A percentile compares a stretch with the other conserved stretches of the same genome.
Conservation (phyloP, 1,140 invertebrate species). For the Rhopalosiphum maidis region DNA sequence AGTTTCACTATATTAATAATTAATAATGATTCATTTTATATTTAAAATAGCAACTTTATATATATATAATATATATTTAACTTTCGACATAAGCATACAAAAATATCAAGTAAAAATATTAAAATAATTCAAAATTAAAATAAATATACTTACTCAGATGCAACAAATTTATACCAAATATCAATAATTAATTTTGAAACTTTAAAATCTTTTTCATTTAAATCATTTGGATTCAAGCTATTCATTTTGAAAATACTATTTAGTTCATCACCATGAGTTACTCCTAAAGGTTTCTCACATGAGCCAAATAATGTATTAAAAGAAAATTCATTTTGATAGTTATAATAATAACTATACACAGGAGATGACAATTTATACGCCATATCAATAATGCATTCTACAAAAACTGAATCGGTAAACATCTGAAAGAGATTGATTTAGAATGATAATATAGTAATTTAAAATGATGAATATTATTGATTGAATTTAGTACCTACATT, state of each 20-base stretch:
- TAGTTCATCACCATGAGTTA: slow-evolving; percentile 59
- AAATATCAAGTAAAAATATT: no score
- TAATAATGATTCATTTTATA: background rate
- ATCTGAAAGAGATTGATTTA: background rate
- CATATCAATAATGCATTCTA: background rate
- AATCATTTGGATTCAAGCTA: background rate
- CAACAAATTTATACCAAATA: slow-evolving; percentile 58
- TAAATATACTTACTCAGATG: slow-evolving; percentile 52
- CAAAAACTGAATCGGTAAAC: background rate
- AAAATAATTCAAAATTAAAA: background rate
- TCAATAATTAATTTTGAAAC: slow-evolving; percentile 54
- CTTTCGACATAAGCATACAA: no score
- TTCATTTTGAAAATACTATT: slow-evolving; percentile 57
- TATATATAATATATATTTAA: no score
- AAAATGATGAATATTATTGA: background rate
- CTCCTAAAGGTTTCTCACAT: slow-evolving; percentile 48
- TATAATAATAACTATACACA: slow-evolving; percentile 28
- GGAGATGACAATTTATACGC: background rate
- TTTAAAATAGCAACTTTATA: background rate
- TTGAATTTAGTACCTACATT: background rate
- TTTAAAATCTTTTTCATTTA: slow-evolving; percentile 37
- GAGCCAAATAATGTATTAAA: background rate
- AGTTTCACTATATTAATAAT: no score
- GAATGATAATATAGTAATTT: background rate
- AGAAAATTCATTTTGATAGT: slow-evolving; percentile 37